phyloP scores from a whole-genome alignment of 2,888 invertebrate genomes.

The Microplitis deprimator region DNA sequence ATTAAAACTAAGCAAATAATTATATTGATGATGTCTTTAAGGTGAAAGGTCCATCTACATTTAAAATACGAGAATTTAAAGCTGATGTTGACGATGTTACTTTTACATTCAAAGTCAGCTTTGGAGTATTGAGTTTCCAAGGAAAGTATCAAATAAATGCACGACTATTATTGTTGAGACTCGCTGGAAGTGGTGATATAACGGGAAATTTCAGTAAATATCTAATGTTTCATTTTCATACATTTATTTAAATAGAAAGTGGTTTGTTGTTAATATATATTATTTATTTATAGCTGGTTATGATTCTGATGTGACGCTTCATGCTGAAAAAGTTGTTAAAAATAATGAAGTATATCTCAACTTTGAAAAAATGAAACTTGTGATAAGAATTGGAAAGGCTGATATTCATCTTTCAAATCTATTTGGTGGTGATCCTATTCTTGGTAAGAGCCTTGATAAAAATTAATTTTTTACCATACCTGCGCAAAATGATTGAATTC shows the following conservation, averaged over 20 bases:
- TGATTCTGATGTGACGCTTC: slow-evolving; percentile 77
- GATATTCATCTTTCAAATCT: slow-evolving; percentile 78
- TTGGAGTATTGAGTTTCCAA: slow-evolving; percentile 76
- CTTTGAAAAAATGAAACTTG: slow-evolving; percentile 78
- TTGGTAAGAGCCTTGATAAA: slow-evolving; percentile 71
- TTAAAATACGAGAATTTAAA: slow-evolving; percentile 61
- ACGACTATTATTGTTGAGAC: slow-evolving; percentile 76
- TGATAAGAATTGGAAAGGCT: slow-evolving; percentile 76
- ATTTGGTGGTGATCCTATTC: slow-evolving; percentile 78
- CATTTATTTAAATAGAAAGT: no score
- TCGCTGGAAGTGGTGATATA: slow-evolving; percentile 78
- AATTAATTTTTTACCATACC: slow-evolving; percentile 1
- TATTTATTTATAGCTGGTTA: slow-evolving; percentile 75
- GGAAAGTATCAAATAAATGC: slow-evolving; percentile 82
- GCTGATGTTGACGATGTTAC: slow-evolving; percentile 77
- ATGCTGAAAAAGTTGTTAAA: slow-evolving; percentile 74
- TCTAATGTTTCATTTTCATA: neutral
- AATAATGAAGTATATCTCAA: slow-evolving; percentile 76
- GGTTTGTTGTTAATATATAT: neutral
- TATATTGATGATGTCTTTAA: neutral
- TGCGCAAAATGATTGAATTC: neutral
- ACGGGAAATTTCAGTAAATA: slow-evolving; percentile 80
- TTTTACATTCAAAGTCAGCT: slow-evolving; percentile 76
- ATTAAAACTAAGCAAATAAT: neutral
- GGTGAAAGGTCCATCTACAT: slow-evolving; percentile 65